Conservation (phyloP, 2,888 invertebrate genomes). For the Galeopsomyia nigrocyanea region DNA sequence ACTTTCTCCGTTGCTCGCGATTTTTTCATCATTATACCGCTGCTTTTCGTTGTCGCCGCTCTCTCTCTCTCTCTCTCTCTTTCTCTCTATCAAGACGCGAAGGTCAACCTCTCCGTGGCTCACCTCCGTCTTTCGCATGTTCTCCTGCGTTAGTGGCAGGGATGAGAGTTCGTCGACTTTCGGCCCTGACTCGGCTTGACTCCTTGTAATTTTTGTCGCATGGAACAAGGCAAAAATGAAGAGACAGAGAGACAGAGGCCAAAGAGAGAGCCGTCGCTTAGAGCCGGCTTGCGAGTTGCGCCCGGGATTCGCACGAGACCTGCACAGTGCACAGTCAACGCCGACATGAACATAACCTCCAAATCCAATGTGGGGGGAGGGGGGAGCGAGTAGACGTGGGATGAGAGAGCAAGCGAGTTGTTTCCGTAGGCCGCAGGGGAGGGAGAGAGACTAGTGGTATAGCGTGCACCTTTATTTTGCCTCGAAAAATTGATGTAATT, state of each 20-base stretch:
- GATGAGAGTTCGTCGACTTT: conserved; percentile 16
- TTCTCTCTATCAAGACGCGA: conserved; percentile 20
- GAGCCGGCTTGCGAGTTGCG: background rate
- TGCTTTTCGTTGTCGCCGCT: conserved; percentile 21
- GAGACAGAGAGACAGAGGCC: background rate
- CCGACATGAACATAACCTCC: conserved; percentile 44
- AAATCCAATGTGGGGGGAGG: conserved; percentile 16
- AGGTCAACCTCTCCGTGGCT: conserved; percentile 36
- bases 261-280: background rate
- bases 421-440: background rate
- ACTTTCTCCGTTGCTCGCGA: background rate
- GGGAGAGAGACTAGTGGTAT: background rate
- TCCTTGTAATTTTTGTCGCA: background rate
- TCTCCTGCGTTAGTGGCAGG: conserved; percentile 15
- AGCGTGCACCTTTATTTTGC: background rate
- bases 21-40: background rate
- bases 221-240: no score
- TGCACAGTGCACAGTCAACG: conserved; percentile 33
- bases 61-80: conserved; percentile 12
- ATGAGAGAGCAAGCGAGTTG: background rate
- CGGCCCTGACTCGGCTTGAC: conserved; percentile 15
- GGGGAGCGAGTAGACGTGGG: background rate
- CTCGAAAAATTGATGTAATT: conserved; percentile 4
- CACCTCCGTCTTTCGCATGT: conserved; percentile 24
- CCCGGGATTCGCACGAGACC: conserved; percentile 4